Conservation (phyloP, 2,888 invertebrate genomes). For the Eudasyphora cyanicolor region DNA sequence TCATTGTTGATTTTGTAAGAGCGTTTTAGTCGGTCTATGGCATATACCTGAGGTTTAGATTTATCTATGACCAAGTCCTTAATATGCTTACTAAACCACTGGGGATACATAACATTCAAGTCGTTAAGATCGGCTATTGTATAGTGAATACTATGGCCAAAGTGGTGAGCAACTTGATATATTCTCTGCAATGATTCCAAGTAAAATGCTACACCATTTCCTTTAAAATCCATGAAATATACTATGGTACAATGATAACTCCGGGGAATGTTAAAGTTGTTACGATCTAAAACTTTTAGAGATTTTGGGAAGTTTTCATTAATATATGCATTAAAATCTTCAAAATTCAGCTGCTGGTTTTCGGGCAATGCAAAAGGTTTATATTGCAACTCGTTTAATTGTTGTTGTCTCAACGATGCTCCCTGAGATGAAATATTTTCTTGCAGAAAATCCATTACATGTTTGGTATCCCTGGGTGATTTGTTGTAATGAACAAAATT, state of each 20-base stretch:
- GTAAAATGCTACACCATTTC: background rate
- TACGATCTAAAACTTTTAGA: slow-evolving; percentile 33
- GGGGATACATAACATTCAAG: slow-evolving; percentile 48
- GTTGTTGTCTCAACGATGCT: background rate
- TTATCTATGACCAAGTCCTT: background rate
- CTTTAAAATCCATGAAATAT: slow-evolving; percentile 49
- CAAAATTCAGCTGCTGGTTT: slow-evolving; percentile 12
- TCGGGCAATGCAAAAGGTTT: background rate
- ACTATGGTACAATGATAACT: slow-evolving; percentile 48
- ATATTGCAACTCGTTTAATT: background rate
- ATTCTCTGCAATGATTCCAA: slow-evolving; percentile 41
- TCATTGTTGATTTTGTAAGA: background rate
- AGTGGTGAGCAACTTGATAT: slow-evolving; percentile 35
- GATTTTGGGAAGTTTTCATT: slow-evolving; percentile 26
- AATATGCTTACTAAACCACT: slow-evolving; percentile 19
- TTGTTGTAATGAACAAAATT: slow-evolving; percentile 55
- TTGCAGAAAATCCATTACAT: slow-evolving; percentile 57
- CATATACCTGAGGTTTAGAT: slow-evolving; percentile 32
- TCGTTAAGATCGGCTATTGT: slow-evolving; percentile 50
- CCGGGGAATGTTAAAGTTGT: background rate
- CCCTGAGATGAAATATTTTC: slow-evolving; percentile 11
- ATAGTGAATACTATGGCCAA: slow-evolving; percentile 13
- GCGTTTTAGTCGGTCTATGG: slow-evolving; percentile 33
- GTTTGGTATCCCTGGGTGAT: slow-evolving; percentile 14
- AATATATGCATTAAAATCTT: slow-evolving; percentile 35